phyloP scores from a whole-genome alignment of 2,888 invertebrate species.

The Cryptocheilus praepositus region DNA sequence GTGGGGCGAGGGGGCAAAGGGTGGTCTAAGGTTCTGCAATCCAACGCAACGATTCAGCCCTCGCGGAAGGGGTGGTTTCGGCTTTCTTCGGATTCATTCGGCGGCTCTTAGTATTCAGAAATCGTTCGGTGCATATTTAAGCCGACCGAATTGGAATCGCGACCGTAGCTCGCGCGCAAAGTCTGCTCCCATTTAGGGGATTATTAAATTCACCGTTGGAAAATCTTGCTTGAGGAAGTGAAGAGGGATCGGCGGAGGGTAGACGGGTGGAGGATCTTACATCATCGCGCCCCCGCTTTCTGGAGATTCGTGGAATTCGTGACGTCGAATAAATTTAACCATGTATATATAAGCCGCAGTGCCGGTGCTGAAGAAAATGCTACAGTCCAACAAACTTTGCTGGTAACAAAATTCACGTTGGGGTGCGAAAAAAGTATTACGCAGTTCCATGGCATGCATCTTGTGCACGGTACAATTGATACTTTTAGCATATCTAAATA shows the following conservation, averaged over 20 bases:
- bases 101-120: conserved; percentile 59
- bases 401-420: no score
- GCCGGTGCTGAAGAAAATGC: no score
- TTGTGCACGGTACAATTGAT: no score
- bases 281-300: conserved; percentile 26
- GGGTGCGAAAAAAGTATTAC: neutral
- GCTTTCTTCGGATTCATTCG: conserved; percentile 31
- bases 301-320: conserved; percentile 47
- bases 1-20: neutral
- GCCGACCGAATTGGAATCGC: conserved; percentile 32
- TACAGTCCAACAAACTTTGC: no score
- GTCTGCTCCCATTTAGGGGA: conserved; percentile 50
- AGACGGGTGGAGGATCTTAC: conserved; percentile 27
- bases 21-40: neutral
- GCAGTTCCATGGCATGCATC: neutral
- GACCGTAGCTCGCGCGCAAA: conserved; percentile 21
- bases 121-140: conserved; percentile 65
- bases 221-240: conserved; percentile 41
- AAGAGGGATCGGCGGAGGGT: conserved; percentile 11
- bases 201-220: conserved; percentile 61
- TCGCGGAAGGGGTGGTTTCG: neutral
- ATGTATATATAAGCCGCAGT: no score
- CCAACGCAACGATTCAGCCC: neutral
- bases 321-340: conserved; percentile 64
- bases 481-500: no score